A percentile compares a stretch with the other conserved stretches of the same genome.
These are phyloP conservation scores for Emydocephalus ijimae DNA, from an alignment of 2,113 vertebrate genomes.

Conservation along the genomic window DNA sequence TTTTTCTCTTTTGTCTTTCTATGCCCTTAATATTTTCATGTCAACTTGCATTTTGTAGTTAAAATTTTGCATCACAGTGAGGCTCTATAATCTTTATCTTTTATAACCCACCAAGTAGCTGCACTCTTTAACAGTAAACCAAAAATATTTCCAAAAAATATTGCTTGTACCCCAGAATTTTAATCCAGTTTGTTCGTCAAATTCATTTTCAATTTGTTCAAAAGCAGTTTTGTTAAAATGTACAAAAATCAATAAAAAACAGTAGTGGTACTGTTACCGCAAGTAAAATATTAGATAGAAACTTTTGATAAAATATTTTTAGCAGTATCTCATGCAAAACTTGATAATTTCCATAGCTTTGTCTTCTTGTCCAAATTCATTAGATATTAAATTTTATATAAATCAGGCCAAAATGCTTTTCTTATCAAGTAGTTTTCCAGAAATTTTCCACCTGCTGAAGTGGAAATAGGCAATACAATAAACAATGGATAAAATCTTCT, in stretches of 20 bases:
- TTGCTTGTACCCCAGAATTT: too few species aligned
- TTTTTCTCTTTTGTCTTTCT: not conserved
- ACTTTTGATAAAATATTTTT: not conserved
- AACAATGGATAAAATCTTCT: not conserved
- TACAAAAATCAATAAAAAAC: not conserved
- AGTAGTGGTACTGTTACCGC: not conserved
- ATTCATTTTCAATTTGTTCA: not conserved
- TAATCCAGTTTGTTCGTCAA: not conserved
- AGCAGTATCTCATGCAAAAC: not conserved
- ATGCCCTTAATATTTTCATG: not conserved
- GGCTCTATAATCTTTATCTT: not conserved
- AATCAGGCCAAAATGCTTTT: not conserved
- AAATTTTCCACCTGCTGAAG: not conserved
- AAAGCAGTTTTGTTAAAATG: not conserved
- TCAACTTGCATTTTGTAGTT: not conserved
- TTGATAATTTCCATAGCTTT: not conserved
- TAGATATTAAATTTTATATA: not conserved
- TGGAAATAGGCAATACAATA: not conserved
- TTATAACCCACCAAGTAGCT: not conserved
- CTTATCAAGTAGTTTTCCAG: not conserved
- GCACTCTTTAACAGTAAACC: not conserved
- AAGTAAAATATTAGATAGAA: not conserved
- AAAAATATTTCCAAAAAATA: not conserved
- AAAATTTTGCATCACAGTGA: not conserved
- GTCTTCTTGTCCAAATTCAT: not conserved